A percentile compares a stretch with the other conserved stretches of the same genome.
phyloP scores from a whole-genome alignment of 2,888 invertebrate species.

The Drosophila nigricruria region DNA sequence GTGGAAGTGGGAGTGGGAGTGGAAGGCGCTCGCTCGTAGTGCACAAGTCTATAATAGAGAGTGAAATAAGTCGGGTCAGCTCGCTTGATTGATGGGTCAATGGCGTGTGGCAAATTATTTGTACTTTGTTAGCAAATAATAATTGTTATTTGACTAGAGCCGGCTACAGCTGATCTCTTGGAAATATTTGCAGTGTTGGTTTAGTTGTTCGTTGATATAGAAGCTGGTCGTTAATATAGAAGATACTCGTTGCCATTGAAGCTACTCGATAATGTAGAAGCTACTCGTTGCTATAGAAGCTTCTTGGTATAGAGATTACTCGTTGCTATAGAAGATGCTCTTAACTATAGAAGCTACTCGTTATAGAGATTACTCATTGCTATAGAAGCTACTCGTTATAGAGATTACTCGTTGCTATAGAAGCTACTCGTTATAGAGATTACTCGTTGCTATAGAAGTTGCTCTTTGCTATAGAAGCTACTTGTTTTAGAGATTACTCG shows the following conservation, averaged over 20 bases:
- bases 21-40: neutral
- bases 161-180: neutral
- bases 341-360: neutral
- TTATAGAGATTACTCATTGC: neutral
- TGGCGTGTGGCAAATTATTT: conserved; percentile 3
- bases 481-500: too few relatives aligned
- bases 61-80: neutral
- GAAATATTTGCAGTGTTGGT: too few relatives aligned
- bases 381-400: neutral
- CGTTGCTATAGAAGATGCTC: neutral
- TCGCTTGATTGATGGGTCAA: conserved; percentile 8
- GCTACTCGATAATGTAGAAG: neutral
- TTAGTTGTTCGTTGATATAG: neutral
- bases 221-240: neutral
- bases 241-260: neutral
- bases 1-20: neutral
- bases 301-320: neutral
- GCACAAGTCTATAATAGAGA: neutral
- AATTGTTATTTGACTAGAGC: neutral
- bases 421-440: neutral
- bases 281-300: neutral
- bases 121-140: neutral
- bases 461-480: neutral
- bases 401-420: neutral
- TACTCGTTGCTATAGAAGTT: neutral